Evolutionary conservation across 2,113 vertebrate species (phyloP).

Genomic region (Oostethus manadensis): DNA sequence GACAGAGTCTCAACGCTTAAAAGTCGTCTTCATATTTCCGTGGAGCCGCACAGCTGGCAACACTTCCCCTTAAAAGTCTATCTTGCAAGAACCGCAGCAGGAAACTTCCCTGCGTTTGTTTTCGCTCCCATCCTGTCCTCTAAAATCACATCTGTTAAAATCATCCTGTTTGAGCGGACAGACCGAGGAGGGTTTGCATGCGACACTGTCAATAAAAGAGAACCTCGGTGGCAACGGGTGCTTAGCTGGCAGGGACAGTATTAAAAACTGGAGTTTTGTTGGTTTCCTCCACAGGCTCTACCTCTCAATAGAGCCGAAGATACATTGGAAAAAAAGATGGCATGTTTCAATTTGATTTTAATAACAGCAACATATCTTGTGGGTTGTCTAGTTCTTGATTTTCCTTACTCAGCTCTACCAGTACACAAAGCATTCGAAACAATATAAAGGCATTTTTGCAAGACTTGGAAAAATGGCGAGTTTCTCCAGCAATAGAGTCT

Average conservation of each 20-base stretch:
- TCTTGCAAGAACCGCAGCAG: not conserved
- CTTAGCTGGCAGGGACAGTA: not conserved
- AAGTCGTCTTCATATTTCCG: not conserved
- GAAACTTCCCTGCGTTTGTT: not conserved
- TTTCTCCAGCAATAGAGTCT: not conserved
- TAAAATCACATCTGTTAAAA: conserved; percentile 3
- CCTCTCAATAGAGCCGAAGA: not conserved
- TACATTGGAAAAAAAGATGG: not conserved
- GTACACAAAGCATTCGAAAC: not conserved
- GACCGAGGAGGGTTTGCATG: not conserved
- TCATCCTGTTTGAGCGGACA: not conserved
- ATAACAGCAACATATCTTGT: not conserved
- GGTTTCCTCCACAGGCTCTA: not conserved
- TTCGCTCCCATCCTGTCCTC: conserved; percentile 1
- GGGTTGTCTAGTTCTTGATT: not conserved
- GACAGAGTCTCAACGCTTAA: not conserved
- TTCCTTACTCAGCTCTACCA: not conserved
- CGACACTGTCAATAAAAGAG: not conserved
- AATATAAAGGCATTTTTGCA: not conserved
- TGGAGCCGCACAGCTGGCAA: not conserved
- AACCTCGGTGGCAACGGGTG: not conserved
- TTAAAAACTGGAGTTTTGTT: not conserved
- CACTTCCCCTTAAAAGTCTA: not conserved
- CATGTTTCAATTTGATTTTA: not conserved
- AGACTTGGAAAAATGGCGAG: no score